Evolutionary conservation across 2,888 invertebrate genomes (phyloP).

Genomic region (Drosophila leonis): DNA sequence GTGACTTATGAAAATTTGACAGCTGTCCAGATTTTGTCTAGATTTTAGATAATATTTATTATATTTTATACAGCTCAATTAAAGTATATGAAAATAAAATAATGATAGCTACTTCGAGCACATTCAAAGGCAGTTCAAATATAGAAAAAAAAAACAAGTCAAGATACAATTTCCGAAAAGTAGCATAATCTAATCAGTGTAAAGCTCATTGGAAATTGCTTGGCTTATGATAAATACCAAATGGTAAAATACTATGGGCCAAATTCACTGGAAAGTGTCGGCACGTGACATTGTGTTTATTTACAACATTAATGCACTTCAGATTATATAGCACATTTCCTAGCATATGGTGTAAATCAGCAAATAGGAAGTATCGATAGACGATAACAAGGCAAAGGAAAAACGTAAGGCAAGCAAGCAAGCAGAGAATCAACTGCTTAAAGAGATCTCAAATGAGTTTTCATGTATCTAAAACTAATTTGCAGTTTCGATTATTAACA

Average conservation of each 20-base stretch:
- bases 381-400: background rate
- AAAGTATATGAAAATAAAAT: background rate
- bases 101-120: background rate
- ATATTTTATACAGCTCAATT: slow-evolving; percentile 1
- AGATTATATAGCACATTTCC: slow-evolving; percentile 23
- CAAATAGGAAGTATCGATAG: slow-evolving; percentile 15
- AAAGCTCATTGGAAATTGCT: background rate
- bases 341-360: background rate
- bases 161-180: slow-evolving; percentile 7
- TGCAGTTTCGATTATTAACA: background rate
- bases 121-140: background rate
- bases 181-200: slow-evolving; percentile 33
- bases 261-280: background rate
- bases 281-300: slow-evolving; percentile 11
- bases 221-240: slow-evolving; percentile 6
- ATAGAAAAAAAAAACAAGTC: background rate
- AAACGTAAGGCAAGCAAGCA: background rate
- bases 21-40: background rate
- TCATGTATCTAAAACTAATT: background rate
- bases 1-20: background rate
- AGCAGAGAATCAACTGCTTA: background rate
- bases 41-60: background rate
- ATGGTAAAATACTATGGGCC: background rate
- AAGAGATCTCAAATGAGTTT: background rate
- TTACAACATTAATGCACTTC: slow-evolving; percentile 18